Evolutionary conservation across 2,888 invertebrate species (phyloP).

Genomic region (Xylocampa areola): DNA sequence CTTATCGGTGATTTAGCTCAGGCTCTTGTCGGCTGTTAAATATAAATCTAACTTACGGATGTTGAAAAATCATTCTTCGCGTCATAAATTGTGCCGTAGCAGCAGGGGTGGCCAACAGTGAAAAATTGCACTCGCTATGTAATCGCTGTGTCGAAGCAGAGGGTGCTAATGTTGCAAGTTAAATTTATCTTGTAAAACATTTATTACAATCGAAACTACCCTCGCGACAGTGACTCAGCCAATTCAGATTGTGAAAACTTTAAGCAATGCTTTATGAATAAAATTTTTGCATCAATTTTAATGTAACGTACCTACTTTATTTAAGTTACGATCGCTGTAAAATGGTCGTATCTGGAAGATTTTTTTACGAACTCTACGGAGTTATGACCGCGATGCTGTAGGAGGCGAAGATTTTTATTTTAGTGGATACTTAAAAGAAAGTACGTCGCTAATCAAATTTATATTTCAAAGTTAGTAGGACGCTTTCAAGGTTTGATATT

Average conservation of each 20-base stretch:
- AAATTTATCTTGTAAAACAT: conserved; percentile 84
- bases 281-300: conserved; percentile 17
- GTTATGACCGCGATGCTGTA: conserved; percentile 31
- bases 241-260: conserved; percentile 20
- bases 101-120: conserved; percentile 82
- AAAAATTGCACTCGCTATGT: conserved; percentile 85
- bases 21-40: conserved; percentile 79
- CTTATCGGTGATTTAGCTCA: conserved; percentile 72
- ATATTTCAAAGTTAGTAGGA: not conserved
- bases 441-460: conserved; percentile 25
- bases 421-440: conserved; percentile 41
- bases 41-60: conserved; percentile 85
- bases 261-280: conserved; percentile 15
- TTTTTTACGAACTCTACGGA: conserved; percentile 49
- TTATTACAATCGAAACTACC: conserved; percentile 77
- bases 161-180: conserved; percentile 86
- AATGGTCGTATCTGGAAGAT: conserved; percentile 47
- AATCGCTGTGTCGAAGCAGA: conserved; percentile 82
- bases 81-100: conserved; percentile 83
- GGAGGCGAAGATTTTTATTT: conserved; percentile 37
- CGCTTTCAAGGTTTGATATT: conserved; percentile 4
- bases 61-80: conserved; percentile 86
- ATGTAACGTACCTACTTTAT: conserved; percentile 29
- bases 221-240: conserved; percentile 69
- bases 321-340: conserved; percentile 33